Conservation (phyloP, 2,797 vertebrate species). For the Acipenser transmontanus region DNA sequence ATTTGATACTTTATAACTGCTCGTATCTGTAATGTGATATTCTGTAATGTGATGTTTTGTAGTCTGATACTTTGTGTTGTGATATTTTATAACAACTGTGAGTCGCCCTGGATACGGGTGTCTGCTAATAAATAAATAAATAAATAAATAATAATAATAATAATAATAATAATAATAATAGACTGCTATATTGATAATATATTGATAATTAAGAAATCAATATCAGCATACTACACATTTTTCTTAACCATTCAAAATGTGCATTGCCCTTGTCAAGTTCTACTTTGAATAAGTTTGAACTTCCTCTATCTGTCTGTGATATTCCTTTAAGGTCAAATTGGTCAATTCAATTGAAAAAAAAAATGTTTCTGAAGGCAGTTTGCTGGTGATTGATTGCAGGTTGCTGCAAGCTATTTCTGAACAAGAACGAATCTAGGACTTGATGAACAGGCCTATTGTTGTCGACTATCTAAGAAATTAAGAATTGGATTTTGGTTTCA, state of each 20-base stretch:
- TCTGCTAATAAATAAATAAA: no score
- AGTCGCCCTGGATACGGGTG: no score
- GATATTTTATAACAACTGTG: no score
- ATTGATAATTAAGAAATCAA: no score
- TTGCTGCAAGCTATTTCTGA: slow-evolving; percentile 6
- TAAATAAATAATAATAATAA: no score
- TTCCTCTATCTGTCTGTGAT: slow-evolving; percentile 5
- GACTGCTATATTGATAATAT: no score
- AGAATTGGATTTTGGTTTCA: slow-evolving; percentile 11
- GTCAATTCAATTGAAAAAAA: slow-evolving; percentile 10
- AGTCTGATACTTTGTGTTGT: no score
- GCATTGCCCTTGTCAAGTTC: neutral
- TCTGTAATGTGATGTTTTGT: no score
- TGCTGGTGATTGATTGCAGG: slow-evolving; percentile 15
- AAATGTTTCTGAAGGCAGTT: slow-evolving; percentile 9
- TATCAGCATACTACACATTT: neutral
- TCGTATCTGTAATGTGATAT: no score
- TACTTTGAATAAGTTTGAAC: slow-evolving; percentile 1
- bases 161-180: no score
- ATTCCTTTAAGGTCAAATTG: slow-evolving; percentile 11
- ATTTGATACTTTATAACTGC: no score
- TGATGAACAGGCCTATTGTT: slow-evolving; percentile 10
- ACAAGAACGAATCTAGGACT: slow-evolving; percentile 1
- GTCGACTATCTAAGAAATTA: slow-evolving; percentile 8
- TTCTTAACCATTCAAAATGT: neutral